A percentile compares a stretch with the other conserved stretches of the same genome.
phyloP scores from a whole-genome alignment of 2,113 vertebrate genomes.

The Picathartes gymnocephalus region DNA sequence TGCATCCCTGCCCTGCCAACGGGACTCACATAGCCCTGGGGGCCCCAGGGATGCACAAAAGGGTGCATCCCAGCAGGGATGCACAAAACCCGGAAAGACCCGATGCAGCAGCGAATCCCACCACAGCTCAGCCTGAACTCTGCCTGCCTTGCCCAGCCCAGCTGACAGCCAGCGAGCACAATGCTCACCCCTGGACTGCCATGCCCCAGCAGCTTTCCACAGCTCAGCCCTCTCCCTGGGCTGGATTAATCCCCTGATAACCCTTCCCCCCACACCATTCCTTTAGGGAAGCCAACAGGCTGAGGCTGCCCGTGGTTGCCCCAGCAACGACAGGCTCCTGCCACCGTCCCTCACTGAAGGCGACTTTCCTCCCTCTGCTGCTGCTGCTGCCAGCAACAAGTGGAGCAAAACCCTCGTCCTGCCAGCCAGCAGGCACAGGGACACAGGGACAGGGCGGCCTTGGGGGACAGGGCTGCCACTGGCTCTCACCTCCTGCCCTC shows the following conservation, averaged over 20 bases:
- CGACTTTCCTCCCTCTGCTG: neutral
- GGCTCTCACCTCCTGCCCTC: rapidly evolving
- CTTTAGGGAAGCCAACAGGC: neutral
- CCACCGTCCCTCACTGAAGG: constrained; percentile 24
- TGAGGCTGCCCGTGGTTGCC: constrained; percentile 9
- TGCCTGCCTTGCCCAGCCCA: neutral
- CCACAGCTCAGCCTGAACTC: neutral
- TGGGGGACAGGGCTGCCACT: rapidly evolving
- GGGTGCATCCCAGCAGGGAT: neutral
- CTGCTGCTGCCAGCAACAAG: constrained; percentile 52
- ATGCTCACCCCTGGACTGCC: neutral
- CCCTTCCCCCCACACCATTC: neutral
- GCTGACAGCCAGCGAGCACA: neutral
- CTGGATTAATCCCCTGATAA: neutral
- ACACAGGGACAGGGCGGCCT: neutral
- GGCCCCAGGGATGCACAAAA: too few relatives aligned
- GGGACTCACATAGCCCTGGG: neutral
- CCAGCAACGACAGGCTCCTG: constrained; percentile 42
- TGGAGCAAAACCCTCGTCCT: constrained; percentile 34
- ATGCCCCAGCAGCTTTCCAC: neutral
- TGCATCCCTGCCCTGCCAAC: neutral
- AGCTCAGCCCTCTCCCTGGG: neutral
- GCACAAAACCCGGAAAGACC: neutral
- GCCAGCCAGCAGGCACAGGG: neutral
- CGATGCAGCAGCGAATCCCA: neutral